Percentiles rank a stretch among this genome's conserved stretches.
Conservation (phyloP, 2,888 invertebrate species). For the Acrobasis consociella region DNA sequence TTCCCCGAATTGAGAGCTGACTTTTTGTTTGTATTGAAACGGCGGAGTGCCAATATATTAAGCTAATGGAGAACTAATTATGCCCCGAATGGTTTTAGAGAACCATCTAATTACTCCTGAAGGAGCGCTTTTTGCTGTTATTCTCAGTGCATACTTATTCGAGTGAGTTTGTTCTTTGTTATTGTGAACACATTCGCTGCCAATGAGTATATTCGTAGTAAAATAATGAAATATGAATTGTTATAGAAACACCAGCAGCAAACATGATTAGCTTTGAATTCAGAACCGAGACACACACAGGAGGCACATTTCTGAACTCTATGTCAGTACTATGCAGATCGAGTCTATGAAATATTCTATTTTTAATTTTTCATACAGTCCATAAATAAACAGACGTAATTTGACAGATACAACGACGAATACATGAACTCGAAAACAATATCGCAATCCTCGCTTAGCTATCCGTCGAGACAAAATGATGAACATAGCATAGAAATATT, state of each 20-base stretch:
- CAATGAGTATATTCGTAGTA: too few species aligned
- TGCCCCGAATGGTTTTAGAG: conserved; percentile 61
- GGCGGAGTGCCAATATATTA: conserved; percentile 66
- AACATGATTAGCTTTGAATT: too few species aligned
- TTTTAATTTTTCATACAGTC: neutral
- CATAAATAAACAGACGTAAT: conserved; percentile 23
- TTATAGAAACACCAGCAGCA: too few species aligned
- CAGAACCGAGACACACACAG: too few species aligned
- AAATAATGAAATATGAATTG: too few species aligned
- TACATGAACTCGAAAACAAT: conserved; percentile 46
- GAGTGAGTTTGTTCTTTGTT: conserved; percentile 21
- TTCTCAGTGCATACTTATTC: conserved; percentile 30
- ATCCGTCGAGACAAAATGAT: conserved; percentile 34
- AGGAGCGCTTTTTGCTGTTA: conserved; percentile 50
- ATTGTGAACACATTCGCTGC: too few species aligned
- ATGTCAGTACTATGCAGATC: too few species aligned
- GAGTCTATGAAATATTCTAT: too few species aligned
- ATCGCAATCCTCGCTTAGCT: conserved; percentile 41
- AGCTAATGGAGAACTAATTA: conserved; percentile 75
- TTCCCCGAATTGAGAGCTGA: conserved; percentile 47
- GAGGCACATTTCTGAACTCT: too few species aligned
- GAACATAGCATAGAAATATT: conserved; percentile 20
- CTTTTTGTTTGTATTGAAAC: conserved; percentile 55
- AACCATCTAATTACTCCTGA: conserved; percentile 65
- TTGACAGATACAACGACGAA: conserved; percentile 32